These are phyloP conservation scores for Heliocidaris erythrogramma DNA, from an alignment of 35 echinoderm and acorn worm genomes.

Conservation along the genomic window DNA sequence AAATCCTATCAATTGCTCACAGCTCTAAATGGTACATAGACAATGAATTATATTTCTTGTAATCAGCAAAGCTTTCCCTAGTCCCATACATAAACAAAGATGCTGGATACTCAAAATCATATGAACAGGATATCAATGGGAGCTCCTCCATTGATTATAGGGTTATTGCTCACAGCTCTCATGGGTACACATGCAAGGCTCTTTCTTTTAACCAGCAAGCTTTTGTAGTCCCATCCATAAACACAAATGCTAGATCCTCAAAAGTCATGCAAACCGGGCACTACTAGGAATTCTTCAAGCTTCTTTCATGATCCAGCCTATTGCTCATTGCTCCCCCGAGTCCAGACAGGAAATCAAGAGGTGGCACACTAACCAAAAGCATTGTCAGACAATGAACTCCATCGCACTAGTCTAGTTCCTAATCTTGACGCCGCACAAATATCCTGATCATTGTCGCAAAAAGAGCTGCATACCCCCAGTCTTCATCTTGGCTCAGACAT, in stretches of 20 bases:
- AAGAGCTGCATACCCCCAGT: neutral
- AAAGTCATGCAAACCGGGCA: neutral
- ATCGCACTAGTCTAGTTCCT: neutral
- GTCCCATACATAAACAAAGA: neutral
- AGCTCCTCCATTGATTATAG: neutral
- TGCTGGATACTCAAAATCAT: neutral
- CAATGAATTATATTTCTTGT: neutral
- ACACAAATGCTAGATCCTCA: neutral
- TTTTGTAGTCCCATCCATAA: neutral
- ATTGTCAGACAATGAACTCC: constrained; percentile 10
- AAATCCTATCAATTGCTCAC: too few relatives aligned
- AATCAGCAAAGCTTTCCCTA: neutral
- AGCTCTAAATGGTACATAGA: too few relatives aligned
- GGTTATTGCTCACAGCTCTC: too few relatives aligned
- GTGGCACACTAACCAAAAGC: neutral
- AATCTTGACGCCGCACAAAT: neutral
- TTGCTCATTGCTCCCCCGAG: neutral
- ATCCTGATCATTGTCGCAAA: neutral
- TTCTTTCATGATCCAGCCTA: neutral
- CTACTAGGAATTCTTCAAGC: neutral
- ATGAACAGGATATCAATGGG: neutral
- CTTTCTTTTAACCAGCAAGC: neutral
- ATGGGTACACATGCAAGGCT: too few relatives aligned
- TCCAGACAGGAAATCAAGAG: neutral
- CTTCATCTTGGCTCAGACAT: too few relatives aligned